Percentiles rank a stretch among this genome's conserved stretches.
These are phyloP conservation scores for Pavo muticus DNA, from an alignment of 2,113 vertebrate species.

Conservation along the genomic window DNA sequence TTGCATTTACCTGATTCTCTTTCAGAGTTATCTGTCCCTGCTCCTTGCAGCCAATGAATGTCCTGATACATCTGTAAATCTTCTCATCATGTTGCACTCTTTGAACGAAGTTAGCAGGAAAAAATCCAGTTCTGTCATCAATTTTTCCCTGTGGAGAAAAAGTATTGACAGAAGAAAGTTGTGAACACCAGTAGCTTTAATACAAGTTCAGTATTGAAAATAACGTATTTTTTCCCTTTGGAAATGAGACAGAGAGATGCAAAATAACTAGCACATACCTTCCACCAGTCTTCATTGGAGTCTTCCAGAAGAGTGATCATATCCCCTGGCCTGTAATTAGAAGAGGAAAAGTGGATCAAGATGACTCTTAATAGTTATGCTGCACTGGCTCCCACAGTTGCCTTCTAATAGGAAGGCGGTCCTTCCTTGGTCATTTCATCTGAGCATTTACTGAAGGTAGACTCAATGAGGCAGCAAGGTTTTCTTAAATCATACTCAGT, in stretches of 20 bases:
- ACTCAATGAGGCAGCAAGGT: not conserved
- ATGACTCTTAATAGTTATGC: not conserved
- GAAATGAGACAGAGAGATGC: not conserved
- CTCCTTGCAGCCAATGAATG: slow-evolving; percentile 94
- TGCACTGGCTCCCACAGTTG: not conserved
- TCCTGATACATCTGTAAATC: slow-evolving; percentile 90
- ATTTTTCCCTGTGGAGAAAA: slow-evolving; percentile 87
- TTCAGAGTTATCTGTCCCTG: slow-evolving; percentile 96
- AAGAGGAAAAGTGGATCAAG: not conserved
- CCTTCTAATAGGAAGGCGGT: not conserved
- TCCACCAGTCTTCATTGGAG: slow-evolving; percentile 98
- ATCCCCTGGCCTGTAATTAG: slow-evolving; percentile 89
- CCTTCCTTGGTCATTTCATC: not conserved
- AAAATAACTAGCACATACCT: slow-evolving; percentile 77
- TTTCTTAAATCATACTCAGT: not conserved
- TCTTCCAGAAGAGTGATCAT: slow-evolving; percentile 91
- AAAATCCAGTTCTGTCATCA: slow-evolving; percentile 92
- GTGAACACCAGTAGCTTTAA: not conserved
- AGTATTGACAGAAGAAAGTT: not conserved
- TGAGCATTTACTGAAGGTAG: not conserved
- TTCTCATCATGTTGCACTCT: slow-evolving; percentile 86
- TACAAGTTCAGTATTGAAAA: not conserved
- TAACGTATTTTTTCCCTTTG: not conserved
- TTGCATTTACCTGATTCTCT: slow-evolving; percentile 89
- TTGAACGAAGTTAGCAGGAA: slow-evolving; percentile 94